Conservation (phyloP, 1,140 invertebrate species). For the Carposina sasakii region DNA sequence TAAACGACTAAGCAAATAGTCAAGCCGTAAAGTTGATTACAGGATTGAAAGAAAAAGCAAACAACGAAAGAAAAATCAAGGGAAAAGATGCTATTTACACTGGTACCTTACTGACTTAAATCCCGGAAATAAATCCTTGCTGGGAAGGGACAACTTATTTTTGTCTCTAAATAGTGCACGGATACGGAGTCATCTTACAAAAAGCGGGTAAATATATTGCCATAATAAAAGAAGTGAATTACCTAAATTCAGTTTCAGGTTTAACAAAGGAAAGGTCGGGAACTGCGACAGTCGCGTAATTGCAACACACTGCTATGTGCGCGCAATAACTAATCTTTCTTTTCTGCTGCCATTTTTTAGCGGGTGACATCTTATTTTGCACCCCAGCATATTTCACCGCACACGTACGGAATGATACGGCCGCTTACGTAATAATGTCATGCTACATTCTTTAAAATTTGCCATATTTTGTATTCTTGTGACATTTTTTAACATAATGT, state of each 20-base stretch:
- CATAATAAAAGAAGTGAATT: slow-evolving; percentile 15
- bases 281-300: slow-evolving; percentile 21
- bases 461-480: no score
- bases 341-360: slow-evolving; percentile 34
- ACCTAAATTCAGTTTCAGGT: slow-evolving; percentile 16
- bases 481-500: no score
- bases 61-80: slow-evolving; percentile 45
- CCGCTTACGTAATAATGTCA: slow-evolving; percentile 20
- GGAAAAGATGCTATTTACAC: slow-evolving; percentile 37
- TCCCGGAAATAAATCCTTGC: slow-evolving; percentile 29
- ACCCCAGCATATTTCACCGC: slow-evolving; percentile 19
- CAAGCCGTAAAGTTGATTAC: slow-evolving; percentile 51
- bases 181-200: slow-evolving; percentile 13
- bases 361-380: slow-evolving; percentile 37
- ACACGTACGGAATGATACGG: slow-evolving; percentile 18
- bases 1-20: slow-evolving; percentile 35
- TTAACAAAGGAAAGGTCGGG: not conserved
- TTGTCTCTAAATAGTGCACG: slow-evolving; percentile 20
- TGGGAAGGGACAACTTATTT: slow-evolving; percentile 18
- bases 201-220: slow-evolving; percentile 11
- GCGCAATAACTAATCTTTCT: slow-evolving; percentile 33
- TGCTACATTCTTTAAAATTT: slow-evolving; percentile 15
- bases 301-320: slow-evolving; percentile 19
- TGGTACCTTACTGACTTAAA: slow-evolving; percentile 33
- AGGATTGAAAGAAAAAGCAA: slow-evolving; percentile 48